Conservation (phyloP, 2,797 vertebrate genomes). For the Sebastes wilsoni region DNA sequence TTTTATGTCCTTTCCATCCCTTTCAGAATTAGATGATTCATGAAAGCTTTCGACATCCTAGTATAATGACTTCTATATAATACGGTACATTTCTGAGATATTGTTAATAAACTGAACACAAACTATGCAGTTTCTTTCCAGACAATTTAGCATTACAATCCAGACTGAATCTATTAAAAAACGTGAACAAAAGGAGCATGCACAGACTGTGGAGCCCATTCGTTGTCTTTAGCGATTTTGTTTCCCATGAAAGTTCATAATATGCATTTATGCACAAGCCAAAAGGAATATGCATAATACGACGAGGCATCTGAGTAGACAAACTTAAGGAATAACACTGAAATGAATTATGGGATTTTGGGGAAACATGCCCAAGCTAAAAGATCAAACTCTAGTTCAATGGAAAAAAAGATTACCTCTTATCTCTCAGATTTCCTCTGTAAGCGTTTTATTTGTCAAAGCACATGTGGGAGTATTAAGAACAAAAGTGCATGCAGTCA, state of each 20-base stretch:
- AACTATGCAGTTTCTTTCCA: not conserved
- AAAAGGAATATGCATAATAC: slow-evolving; percentile 3
- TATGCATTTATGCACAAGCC: not conserved
- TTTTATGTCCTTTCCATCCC: not conserved
- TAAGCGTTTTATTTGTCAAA: not conserved
- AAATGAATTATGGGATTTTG: not conserved
- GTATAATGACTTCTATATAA: not conserved
- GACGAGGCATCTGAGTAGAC: not conserved
- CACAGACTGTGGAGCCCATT: not conserved
- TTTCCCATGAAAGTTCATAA: not conserved
- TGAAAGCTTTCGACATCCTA: not conserved
- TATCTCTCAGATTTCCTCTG: not conserved
- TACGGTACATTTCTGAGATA: not conserved
- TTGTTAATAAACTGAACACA: not conserved
- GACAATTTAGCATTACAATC: not conserved
- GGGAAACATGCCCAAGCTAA: not conserved
- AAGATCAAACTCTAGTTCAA: not conserved
- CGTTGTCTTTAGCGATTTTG: not conserved
- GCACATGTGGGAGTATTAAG: not conserved
- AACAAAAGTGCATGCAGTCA: slow-evolving; percentile 13
- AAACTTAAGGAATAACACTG: not conserved
- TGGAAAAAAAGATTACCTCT: slow-evolving; percentile 1
- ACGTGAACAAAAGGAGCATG: not conserved
- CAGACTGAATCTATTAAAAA: not conserved
- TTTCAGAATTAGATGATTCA: not conserved